A percentile compares a stretch with the other conserved stretches of the same genome.
phyloP scores from a whole-genome alignment of 2,113 vertebrate species.

The Apeltes quadracus region DNA sequence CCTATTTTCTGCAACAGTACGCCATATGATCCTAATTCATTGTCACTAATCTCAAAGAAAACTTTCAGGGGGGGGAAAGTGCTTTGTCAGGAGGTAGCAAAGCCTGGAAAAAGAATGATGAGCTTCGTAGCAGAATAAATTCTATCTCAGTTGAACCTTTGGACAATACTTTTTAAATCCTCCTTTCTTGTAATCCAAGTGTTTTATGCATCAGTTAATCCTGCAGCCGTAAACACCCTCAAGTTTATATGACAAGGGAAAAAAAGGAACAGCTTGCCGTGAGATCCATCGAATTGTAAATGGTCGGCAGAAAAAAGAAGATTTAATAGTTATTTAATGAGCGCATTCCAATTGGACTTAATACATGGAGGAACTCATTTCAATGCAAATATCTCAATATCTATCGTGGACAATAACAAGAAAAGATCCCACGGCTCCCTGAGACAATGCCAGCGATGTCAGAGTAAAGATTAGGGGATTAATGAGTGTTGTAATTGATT shows the following conservation, averaged over 20 bases:
- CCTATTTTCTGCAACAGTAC: conserved; percentile 30
- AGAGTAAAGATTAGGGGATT: neutral
- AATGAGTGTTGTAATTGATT: neutral
- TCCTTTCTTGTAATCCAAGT: conserved; percentile 34
- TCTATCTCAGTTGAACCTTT: conserved; percentile 4
- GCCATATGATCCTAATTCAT: conserved; percentile 2
- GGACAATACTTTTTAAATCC: conserved; percentile 20
- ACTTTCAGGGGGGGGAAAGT: neutral
- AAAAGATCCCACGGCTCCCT: conserved; percentile 1
- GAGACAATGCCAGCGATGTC: conserved; percentile 21
- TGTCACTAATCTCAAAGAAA: conserved; percentile 15
- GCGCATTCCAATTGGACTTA: conserved; percentile 35
- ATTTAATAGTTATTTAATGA: conserved; percentile 63
- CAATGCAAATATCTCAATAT: conserved; percentile 6
- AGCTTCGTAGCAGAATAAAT: neutral
- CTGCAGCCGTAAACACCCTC: neutral
- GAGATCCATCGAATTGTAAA: conserved; percentile 68
- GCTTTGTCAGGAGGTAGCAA: neutral
- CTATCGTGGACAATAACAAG: conserved; percentile 14
- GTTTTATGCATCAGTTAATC: conserved; percentile 21
- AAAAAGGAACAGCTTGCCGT: conserved; percentile 22
- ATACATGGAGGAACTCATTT: neutral
- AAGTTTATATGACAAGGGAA: conserved; percentile 9
- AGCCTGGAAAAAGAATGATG: conserved; percentile 3
- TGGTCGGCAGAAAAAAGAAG: conserved; percentile 49